Conservation (phyloP, 2,113 vertebrate species). For the Xiphophorus maculatus region DNA sequence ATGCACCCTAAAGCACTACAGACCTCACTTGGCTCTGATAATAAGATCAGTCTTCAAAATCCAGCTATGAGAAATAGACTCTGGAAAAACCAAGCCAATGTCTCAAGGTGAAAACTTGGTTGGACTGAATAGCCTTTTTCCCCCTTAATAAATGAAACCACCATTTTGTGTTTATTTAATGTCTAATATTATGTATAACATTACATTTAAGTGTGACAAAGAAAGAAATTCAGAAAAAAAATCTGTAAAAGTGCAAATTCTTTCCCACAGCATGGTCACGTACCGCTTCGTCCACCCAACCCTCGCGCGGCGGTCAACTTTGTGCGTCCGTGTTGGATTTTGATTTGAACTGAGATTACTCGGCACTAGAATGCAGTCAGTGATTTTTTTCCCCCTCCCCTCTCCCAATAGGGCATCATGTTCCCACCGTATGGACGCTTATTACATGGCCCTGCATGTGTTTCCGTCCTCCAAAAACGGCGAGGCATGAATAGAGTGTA, state of each 20-base stretch:
- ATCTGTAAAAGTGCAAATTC: conserved; percentile 11
- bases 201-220: neutral
- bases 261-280: conserved; percentile 49
- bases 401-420: conserved; percentile 64
- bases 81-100: too few species aligned
- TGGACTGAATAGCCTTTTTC: too few species aligned
- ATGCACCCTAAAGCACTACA: too few species aligned
- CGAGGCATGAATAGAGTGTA: conserved; percentile 79
- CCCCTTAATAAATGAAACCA: too few species aligned
- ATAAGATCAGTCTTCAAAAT: too few species aligned
- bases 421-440: conserved; percentile 79
- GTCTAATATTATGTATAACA: too few species aligned
- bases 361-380: conserved; percentile 53
- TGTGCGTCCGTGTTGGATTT: conserved; percentile 30
- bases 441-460: conserved; percentile 84
- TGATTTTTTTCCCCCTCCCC: conserved; percentile 61
- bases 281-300: conserved; percentile 41
- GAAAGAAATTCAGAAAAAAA: neutral
- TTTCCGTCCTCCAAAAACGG: conserved; percentile 69
- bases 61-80: too few species aligned
- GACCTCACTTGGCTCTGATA: too few species aligned
- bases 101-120: too few species aligned
- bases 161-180: too few species aligned
- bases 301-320: conserved; percentile 44
- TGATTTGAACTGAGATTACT: conserved; percentile 28